Base-by-base conservation (phyloP, 2,888 invertebrate genomes). In the Cacoxenus indagator region DNA sequence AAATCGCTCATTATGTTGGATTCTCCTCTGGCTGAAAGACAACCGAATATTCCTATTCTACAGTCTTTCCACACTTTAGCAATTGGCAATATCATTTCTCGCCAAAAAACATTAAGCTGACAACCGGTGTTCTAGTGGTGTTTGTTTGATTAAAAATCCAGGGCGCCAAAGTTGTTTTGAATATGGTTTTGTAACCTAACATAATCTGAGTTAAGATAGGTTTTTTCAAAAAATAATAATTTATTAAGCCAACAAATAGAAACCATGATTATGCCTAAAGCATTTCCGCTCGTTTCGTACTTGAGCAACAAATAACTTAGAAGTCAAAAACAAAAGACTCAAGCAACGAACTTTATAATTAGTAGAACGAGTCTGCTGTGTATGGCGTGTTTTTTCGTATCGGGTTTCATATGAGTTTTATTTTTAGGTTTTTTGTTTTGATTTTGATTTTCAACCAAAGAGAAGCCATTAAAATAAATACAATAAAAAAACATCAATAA, bases 261-360 rank as follows among this genome's bases (percentile, higher is more conserved):
- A 37, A 37, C 9, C 5, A 14, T 37, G 37, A 14, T 37, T n/a
- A n/a, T n/a, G n/a, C 14, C 5, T 43, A 24, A 54, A 54, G 11
- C 24, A 54, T 54, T 57, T 57, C 57, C 57, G 57, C 29, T 57
- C 29, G 8, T 3, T 57, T 29, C 2, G 17, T 29, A 57, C 57
- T 55, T 55, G 55, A 55, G 26, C 26, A 14, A 57, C n/a, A 57
- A 57, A 48, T 1, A 67, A 72, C 68, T 46, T 67, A 75, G 68
- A 71, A 75, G 70, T 77, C 67, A 46, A 70, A 70, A 67, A 72
- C 68, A 54, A 68, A 75, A 69, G 71, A 75, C 70, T 77, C 67
- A 46, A 70, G 69, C 68, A 73, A 67, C 68, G 45, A 70, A 73
- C 72, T 69, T 48, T 70, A 64, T 48, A 51, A 61, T 61, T 51